Evolutionary conservation across 2,888 invertebrate genomes (phyloP).

Genomic region (Melipona bicolor): DNA sequence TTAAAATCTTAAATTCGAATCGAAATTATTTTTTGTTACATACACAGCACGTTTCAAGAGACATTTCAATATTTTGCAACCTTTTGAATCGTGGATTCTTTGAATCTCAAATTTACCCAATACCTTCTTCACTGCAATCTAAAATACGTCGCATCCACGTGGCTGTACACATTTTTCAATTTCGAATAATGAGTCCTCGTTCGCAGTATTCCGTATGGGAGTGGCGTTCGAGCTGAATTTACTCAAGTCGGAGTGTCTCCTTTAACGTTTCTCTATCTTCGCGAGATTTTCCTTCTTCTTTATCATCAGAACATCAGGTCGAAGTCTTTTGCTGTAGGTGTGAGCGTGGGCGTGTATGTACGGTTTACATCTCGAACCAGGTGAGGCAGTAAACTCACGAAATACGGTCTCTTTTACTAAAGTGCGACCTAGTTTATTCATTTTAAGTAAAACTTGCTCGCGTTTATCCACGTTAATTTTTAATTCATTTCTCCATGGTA

Average conservation of each 20-base stretch:
- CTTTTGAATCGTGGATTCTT: neutral
- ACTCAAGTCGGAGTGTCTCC: no score
- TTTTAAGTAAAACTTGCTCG: constrained; percentile 36
- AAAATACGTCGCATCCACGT: neutral
- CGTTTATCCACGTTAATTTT: constrained; percentile 1
- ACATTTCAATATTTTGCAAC: no score
- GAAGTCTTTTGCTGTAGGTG: neutral
- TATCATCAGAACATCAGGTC: neutral
- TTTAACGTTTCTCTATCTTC: neutral
- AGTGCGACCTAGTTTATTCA: constrained; percentile 21
- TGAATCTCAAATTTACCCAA: no score
- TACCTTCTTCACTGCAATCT: neutral
- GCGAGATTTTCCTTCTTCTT: neutral
- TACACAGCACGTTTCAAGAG: no score
- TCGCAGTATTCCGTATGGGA: no score
- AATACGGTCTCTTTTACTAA: constrained; percentile 44
- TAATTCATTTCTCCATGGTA: neutral
- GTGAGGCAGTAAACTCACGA: constrained; percentile 47
- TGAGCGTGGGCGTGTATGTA: constrained; percentile 30
- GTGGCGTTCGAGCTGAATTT: neutral
- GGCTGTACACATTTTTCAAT: neutral
- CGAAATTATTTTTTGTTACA: neutral
- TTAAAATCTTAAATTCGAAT: neutral
- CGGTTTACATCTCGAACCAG: constrained; percentile 48
- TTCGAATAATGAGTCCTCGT: neutral